Percentiles rank a stretch among this genome's conserved stretches.
phyloP scores from a whole-genome alignment of 2,888 invertebrate species.

The Xestia c-nigrum region DNA sequence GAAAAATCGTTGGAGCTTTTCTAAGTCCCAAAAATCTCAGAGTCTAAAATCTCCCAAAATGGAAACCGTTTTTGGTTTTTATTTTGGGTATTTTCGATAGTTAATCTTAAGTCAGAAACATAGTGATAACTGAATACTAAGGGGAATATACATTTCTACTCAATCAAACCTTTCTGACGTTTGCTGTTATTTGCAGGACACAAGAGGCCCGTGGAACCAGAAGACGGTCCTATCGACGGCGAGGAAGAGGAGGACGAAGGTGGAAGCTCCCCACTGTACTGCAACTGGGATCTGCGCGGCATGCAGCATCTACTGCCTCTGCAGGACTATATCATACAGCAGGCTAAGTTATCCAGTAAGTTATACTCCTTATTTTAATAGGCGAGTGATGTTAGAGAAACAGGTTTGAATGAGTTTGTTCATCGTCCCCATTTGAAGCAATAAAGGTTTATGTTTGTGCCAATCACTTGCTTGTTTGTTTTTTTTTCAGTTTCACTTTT shows the following conservation, averaged over 20 bases:
- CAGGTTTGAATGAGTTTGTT: background rate
- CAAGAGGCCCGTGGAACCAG: slow-evolving; percentile 80
- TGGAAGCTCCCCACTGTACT: slow-evolving; percentile 92
- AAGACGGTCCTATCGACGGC: slow-evolving; percentile 77
- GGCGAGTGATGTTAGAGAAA: background rate
- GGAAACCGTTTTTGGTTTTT: too few relatives aligned
- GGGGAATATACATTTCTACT: too few relatives aligned
- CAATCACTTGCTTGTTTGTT: background rate
- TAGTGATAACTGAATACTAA: background rate
- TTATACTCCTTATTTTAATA: slow-evolving; percentile 23
- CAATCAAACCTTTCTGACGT: too few relatives aligned
- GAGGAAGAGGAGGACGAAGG: slow-evolving; percentile 91
- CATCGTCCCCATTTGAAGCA: background rate
- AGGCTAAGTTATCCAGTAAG: slow-evolving; percentile 94
- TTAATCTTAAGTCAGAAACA: background rate
- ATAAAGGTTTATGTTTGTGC: background rate
- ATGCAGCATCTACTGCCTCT: slow-evolving; percentile 95
- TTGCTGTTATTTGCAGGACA: slow-evolving; percentile 70
- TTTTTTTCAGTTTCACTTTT: background rate
- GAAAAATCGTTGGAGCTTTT: too few relatives aligned
- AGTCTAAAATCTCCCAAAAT: too few relatives aligned
- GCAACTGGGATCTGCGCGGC: slow-evolving; percentile 93
- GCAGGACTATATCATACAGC: slow-evolving; percentile 97
- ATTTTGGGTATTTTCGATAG: too few relatives aligned
- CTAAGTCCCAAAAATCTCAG: too few relatives aligned